A percentile compares a stretch with the other conserved stretches of the same genome.
Conservation (phyloP, 92 coral and sea anemone genomes). For the Porites rus region DNA sequence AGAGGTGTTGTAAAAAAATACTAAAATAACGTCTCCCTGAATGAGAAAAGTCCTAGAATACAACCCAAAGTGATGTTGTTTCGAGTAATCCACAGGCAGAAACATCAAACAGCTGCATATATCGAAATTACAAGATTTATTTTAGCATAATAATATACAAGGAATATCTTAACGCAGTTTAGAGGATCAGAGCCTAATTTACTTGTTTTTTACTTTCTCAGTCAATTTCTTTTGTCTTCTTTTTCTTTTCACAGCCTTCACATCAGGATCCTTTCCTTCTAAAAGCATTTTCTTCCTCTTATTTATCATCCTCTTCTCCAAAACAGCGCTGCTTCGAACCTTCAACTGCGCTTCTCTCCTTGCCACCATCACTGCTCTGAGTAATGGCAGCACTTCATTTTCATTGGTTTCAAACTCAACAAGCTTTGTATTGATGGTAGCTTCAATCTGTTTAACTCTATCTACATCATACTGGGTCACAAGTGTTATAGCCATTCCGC, state of each 20-base stretch:
- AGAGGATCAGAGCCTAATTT: not conserved
- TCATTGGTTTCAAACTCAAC: slow-evolving; percentile 83
- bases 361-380: slow-evolving; percentile 94
- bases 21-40: too few species aligned
- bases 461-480: slow-evolving; percentile 95
- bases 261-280: slow-evolving; percentile 81
- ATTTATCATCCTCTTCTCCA: slow-evolving; percentile 83
- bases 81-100: too few species aligned
- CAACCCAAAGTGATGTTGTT: too few species aligned
- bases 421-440: slow-evolving; percentile 77
- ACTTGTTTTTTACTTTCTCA: not conserved
- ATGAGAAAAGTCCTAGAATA: too few species aligned
- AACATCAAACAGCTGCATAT: too few species aligned
- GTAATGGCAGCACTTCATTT: slow-evolving; percentile 81
- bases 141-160: too few species aligned
- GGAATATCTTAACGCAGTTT: not conserved
- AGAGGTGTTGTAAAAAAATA: too few species aligned
- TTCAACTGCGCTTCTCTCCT: slow-evolving; percentile 76
- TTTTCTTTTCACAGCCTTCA: slow-evolving; percentile 36
- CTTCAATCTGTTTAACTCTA: slow-evolving; percentile 80
- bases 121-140: too few species aligned
- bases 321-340: slow-evolving; percentile 81
- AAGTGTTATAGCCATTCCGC: slow-evolving; percentile 92
- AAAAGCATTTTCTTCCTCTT: slow-evolving; percentile 83
- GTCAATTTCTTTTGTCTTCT: slow-evolving; percentile 2